Conservation (phyloP, 2,113 vertebrate species). For the Psophia crepitans region DNA sequence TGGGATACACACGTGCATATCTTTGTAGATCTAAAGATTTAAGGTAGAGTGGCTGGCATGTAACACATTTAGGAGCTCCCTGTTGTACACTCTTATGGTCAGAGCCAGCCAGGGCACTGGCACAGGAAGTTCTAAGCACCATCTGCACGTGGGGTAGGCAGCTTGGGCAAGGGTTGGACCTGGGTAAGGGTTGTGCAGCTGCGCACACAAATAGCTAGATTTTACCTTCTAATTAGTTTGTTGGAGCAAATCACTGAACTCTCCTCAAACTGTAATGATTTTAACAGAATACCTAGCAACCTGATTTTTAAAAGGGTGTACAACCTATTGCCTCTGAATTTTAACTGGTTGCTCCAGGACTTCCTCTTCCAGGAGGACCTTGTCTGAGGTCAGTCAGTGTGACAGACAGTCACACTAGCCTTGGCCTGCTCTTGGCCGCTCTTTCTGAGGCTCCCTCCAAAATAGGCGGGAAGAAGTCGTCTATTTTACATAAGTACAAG, state of each 20-base stretch:
- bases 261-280: not conserved
- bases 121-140: not conserved
- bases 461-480: not conserved
- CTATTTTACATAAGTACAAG: not conserved
- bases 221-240: not conserved
- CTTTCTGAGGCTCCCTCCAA: not conserved
- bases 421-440: not conserved
- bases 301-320: not conserved
- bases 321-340: not conserved
- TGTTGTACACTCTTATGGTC: not conserved
- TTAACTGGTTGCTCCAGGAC: not conserved
- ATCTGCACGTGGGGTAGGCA: rapidly evolving
- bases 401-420: not conserved
- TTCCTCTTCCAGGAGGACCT: not conserved
- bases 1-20: not conserved
- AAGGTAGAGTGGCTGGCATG: not conserved
- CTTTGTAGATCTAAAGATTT: not conserved
- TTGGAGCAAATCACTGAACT: not conserved
- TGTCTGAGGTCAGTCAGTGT: no score
- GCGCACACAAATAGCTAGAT: not conserved
- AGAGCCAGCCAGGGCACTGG: not conserved
- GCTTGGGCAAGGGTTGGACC: not conserved
- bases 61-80: not conserved
- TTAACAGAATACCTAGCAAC: not conserved
- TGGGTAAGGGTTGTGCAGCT: not conserved